Percentiles rank a stretch among this genome's conserved stretches.
phyloP scores from a whole-genome alignment of 2,113 vertebrate species.

The Pseudois nayaur region DNA sequence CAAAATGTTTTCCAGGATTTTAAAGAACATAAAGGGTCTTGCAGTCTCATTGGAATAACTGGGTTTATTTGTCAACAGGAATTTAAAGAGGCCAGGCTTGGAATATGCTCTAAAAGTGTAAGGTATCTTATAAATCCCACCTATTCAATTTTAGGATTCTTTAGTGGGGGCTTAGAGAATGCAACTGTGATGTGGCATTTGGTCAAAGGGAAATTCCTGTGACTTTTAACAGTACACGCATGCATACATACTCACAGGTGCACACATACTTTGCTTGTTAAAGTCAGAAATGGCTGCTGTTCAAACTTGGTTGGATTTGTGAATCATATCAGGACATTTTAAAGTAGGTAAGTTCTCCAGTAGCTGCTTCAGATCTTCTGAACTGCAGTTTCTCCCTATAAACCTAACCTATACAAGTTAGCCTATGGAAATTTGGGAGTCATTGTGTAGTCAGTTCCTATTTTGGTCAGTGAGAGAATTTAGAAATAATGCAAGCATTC shows the following conservation, averaged over 20 bases:
- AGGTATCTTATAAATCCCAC: neutral
- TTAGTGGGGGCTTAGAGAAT: neutral
- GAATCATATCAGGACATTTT: neutral
- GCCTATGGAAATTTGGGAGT: neutral
- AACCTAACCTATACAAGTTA: neutral
- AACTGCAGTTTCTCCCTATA: neutral
- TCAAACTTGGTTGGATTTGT: neutral
- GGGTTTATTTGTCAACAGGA: neutral
- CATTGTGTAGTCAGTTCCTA: neutral
- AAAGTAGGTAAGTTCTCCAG: neutral
- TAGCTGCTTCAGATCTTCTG: neutral
- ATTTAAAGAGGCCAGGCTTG: neutral
- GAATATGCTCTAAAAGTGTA: neutral
- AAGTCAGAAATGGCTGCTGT: neutral
- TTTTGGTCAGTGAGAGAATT: neutral
- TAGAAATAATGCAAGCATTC: neutral
- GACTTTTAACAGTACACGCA: neutral
- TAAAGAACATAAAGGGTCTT: neutral
- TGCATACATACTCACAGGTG: neutral
- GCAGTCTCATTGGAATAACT: neutral
- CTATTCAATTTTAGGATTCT: neutral
- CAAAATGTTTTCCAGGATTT: conserved; percentile 49
- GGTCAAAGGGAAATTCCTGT: neutral
- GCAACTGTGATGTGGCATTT: neutral
- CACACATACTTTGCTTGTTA: neutral